These are phyloP conservation scores for Cylloceria caligata DNA, from an alignment of 2,888 invertebrate genomes.

Conservation along the genomic window DNA sequence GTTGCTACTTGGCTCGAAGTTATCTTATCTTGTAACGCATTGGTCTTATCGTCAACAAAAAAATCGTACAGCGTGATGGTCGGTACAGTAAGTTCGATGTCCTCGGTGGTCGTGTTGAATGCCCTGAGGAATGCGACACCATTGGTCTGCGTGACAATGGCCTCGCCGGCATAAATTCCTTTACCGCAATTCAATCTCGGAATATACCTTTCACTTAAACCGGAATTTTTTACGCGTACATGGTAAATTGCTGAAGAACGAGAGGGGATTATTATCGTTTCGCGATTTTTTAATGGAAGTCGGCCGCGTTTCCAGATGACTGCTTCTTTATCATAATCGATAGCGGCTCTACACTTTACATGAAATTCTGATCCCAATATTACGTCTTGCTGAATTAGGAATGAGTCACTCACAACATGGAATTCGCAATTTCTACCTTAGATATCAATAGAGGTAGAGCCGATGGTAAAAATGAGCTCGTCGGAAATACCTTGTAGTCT, in stretches of 20 bases:
- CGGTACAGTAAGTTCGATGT: no score
- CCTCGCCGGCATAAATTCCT: no score
- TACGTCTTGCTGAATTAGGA: conserved; percentile 16
- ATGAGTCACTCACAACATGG: conserved; percentile 30
- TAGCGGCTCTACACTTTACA: neutral
- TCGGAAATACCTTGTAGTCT: conserved; percentile 41
- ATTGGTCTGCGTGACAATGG: no score
- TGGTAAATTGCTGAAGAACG: neutral
- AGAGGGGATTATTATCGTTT: neutral
- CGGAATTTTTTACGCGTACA: neutral
- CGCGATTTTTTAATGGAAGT: neutral
- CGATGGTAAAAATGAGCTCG: conserved; percentile 24
- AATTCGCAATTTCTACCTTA: conserved; percentile 17
- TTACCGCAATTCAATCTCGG: neutral
- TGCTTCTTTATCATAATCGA: conserved; percentile 16
- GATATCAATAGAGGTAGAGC: conserved; percentile 20
- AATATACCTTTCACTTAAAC: neutral
- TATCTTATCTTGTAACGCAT: no score
- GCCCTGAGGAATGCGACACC: no score
- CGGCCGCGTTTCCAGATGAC: neutral
- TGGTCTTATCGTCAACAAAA: no score
- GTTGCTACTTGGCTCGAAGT: no score
- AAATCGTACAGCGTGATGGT: no score
- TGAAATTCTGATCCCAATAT: conserved; percentile 41
- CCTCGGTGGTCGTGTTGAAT: no score